phyloP scores from a whole-genome alignment of 2,113 vertebrate species.

The Madoqua kirkii region DNA sequence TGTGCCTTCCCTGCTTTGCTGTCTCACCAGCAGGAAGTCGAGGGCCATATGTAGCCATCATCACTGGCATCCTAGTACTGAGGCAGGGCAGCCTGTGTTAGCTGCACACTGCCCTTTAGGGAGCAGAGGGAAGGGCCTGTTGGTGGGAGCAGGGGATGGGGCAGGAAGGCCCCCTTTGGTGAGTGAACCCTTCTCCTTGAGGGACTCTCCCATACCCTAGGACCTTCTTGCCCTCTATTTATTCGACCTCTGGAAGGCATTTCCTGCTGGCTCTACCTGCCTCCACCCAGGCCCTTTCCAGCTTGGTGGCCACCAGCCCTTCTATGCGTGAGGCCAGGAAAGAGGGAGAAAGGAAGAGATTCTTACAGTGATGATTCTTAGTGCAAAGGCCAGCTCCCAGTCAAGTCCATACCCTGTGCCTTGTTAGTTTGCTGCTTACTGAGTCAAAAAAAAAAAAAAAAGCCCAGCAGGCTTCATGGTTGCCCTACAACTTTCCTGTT shows the following conservation, averaged over 20 bases:
- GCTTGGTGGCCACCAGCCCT: neutral
- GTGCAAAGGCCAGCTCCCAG: neutral
- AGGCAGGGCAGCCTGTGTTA: neutral
- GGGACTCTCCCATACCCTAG: neutral
- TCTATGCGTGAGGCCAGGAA: neutral
- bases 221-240: neutral
- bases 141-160: neutral
- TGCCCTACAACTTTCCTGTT: neutral
- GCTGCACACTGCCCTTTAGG: neutral
- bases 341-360: neutral
- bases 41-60: neutral
- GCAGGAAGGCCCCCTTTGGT: neutral
- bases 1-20: neutral
- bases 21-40: neutral
- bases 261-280: neutral
- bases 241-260: neutral
- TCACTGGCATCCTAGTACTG: neutral
- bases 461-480: neutral
- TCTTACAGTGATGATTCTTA: neutral
- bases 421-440: neutral
- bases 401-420: neutral
- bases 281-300: neutral
- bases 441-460: neutral
- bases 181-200: neutral
- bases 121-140: neutral